Conservation (phyloP, 2,888 invertebrate species). For the Palloptera scutellata region DNA sequence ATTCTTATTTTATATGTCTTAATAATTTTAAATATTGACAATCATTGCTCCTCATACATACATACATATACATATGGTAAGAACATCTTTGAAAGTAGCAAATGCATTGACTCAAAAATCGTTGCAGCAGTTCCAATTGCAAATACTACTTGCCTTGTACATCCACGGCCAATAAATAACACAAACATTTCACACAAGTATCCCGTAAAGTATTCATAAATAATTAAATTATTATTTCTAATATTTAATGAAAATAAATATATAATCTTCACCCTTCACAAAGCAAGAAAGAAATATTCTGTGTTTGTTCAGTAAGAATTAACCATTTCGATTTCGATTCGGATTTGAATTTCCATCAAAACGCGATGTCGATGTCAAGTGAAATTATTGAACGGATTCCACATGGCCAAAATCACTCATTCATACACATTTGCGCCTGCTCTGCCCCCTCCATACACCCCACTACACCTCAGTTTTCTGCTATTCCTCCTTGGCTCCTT, state of each 20-base stretch:
- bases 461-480: not conserved
- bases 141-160: conserved; percentile 1
- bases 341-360: conserved; percentile 36
- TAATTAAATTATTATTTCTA: conserved; percentile 31
- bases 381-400: conserved; percentile 38
- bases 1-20: too few relatives aligned
- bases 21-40: too few relatives aligned
- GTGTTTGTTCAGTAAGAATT: not conserved
- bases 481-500: not conserved
- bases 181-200: conserved; percentile 19
- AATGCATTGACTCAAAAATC: conserved; percentile 24
- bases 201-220: conserved; percentile 22
- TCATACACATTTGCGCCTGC: not conserved
- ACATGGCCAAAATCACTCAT: conserved; percentile 28
- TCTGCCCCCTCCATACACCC: not conserved
- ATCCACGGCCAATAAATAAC: not conserved
- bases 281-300: not conserved
- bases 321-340: not conserved
- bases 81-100: conserved; percentile 7
- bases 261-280: too few relatives aligned
- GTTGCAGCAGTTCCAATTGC: not conserved
- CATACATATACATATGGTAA: too few relatives aligned
- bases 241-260: conserved; percentile 12
- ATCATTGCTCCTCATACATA: too few relatives aligned
- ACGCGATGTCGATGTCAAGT: conserved; percentile 40